A percentile compares a stretch with the other conserved stretches of the same genome.
Evolutionary conservation across 1,140 invertebrate genomes (phyloP).

Genomic region (Pomacea maculata): DNA sequence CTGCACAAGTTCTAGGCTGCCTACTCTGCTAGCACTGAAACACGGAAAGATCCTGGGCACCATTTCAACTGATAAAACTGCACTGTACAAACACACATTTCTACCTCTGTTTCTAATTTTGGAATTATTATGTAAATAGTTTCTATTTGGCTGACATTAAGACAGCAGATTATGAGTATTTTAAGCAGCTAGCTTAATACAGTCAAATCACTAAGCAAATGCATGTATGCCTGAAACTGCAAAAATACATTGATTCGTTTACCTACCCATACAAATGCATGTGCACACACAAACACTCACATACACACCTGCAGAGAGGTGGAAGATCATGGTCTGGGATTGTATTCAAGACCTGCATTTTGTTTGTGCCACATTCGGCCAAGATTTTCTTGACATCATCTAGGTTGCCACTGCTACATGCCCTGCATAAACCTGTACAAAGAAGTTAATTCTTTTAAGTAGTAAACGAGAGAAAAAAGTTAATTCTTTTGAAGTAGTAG

Average conservation of each 20-base stretch:
- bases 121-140: no score
- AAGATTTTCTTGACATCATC: constrained; percentile 28
- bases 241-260: no score
- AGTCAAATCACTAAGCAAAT: no score
- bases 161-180: no score
- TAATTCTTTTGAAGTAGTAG: neutral
- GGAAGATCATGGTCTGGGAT: constrained; percentile 33
- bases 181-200: no score
- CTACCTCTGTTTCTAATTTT: no score
- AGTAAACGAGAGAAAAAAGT: neutral
- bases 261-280: no score
- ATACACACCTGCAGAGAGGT: constrained; percentile 37
- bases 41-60: neutral
- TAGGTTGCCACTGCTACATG: constrained; percentile 36
- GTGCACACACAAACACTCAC: neutral
- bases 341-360: constrained; percentile 34
- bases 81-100: no score
- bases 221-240: no score
- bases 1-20: constrained; percentile 78
- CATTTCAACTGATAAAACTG: no score
- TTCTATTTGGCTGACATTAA: no score
- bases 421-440: constrained; percentile 37
- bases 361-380: constrained; percentile 27
- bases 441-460: neutral
- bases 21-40: constrained; percentile 52